Percentiles rank a stretch among this genome's conserved stretches.
Conservation (phyloP, 2,113 vertebrate genomes). For the Perccottus glenii region DNA sequence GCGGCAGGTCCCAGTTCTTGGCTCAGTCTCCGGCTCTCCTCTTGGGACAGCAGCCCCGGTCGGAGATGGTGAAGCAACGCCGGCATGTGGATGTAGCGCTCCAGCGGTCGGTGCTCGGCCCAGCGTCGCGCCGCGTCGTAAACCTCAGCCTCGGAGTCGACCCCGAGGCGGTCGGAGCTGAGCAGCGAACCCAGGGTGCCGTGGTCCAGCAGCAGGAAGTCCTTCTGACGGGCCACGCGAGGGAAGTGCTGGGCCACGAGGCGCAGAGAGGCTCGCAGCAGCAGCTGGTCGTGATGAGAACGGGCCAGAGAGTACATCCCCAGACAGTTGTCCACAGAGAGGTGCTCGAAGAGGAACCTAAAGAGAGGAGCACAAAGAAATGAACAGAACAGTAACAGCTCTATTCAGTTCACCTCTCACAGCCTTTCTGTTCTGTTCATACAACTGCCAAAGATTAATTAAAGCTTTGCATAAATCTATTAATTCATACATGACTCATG, state of each 20-base stretch:
- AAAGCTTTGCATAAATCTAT: no score
- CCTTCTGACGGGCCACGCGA: slow-evolving; percentile 78
- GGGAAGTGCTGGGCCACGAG: slow-evolving; percentile 84
- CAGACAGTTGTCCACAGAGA: slow-evolving; percentile 83
- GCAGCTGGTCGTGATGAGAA: slow-evolving; percentile 83
- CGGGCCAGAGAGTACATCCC: slow-evolving; percentile 85
- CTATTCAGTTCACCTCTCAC: no score
- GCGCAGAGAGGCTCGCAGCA: slow-evolving; percentile 80
- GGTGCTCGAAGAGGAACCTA: slow-evolving; percentile 84
- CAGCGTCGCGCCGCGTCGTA: slow-evolving; percentile 83
- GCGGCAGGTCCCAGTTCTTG: slow-evolving; percentile 77
- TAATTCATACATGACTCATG: no score
- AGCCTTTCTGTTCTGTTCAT: no score
- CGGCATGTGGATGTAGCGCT: slow-evolving; percentile 80
- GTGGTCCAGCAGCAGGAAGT: slow-evolving; percentile 83
- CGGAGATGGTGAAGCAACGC: slow-evolving; percentile 79
- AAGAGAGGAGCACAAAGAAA: neutral
- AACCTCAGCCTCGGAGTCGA: slow-evolving; percentile 82
- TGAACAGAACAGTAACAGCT: neutral
- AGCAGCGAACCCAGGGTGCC: slow-evolving; percentile 83
- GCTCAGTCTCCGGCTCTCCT: slow-evolving; percentile 79
- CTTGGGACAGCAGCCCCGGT: slow-evolving; percentile 78
- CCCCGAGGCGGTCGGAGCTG: slow-evolving; percentile 81
- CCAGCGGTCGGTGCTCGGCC: slow-evolving; percentile 79
- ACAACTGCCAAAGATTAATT: no score